phyloP scores from a whole-genome alignment of 2,113 vertebrate species.

The Cygnus atratus region DNA sequence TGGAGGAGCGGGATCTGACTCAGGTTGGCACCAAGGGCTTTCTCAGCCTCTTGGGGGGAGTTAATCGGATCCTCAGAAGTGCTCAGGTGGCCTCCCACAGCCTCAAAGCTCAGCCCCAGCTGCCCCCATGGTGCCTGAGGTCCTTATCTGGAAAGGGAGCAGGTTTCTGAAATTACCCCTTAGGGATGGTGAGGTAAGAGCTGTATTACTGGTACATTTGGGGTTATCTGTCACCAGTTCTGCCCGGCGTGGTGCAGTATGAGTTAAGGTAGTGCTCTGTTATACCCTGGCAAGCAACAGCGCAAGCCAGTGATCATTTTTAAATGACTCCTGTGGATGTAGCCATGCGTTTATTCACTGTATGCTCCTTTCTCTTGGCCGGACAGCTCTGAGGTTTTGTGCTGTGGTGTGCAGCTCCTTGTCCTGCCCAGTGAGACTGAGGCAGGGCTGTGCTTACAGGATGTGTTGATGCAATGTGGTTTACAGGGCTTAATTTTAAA shows the following conservation, averaged over 20 bases:
- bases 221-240: not conserved
- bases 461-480: not conserved
- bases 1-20: not conserved
- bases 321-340: not conserved
- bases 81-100: not conserved
- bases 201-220: rapidly evolving
- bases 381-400: rapidly evolving
- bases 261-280: not conserved
- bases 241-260: not conserved
- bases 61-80: not conserved
- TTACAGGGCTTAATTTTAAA: not conserved
- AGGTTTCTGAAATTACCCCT: not conserved
- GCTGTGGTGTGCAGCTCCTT: rapidly evolving
- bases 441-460: not conserved
- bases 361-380: not conserved
- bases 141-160: not conserved
- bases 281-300: no score
- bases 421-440: not conserved
- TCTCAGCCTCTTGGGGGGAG: not conserved
- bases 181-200: not conserved
- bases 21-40: not conserved
- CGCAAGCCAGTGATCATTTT: not conserved
- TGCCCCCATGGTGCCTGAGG: not conserved
- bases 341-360: rapidly evolving
- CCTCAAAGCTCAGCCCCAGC: not conserved